These are phyloP conservation scores for Promerops cafer DNA, from an alignment of 2,113 vertebrate species.

Conservation along the genomic window DNA sequence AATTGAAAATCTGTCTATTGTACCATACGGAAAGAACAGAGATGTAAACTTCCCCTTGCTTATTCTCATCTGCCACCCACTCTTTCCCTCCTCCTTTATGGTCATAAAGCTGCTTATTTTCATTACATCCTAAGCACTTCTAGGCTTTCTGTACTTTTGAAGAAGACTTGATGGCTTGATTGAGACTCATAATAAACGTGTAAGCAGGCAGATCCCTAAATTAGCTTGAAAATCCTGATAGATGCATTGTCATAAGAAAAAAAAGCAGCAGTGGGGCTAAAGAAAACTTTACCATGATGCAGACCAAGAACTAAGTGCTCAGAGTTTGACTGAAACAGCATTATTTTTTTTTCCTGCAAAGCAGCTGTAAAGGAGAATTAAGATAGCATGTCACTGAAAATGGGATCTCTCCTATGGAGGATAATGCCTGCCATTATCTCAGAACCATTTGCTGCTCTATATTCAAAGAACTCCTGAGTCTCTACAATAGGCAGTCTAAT, in stretches of 20 bases:
- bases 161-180: not conserved
- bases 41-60: not conserved
- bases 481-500: constrained; percentile 34
- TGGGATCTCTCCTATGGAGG: not conserved
- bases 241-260: not conserved
- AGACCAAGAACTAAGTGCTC: not conserved
- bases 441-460: constrained; percentile 26
- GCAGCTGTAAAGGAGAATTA: constrained; percentile 53
- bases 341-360: not conserved
- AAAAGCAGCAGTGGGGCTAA: not conserved
- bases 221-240: not conserved
- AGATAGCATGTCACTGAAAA: constrained; percentile 27
- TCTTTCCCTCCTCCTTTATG: not conserved
- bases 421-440: constrained; percentile 29
- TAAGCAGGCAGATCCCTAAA: not conserved
- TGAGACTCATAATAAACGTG: not conserved
- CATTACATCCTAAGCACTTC: not conserved
- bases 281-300: not conserved
- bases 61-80: not conserved
- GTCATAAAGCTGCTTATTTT: not conserved
- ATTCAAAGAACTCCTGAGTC: constrained; percentile 13
- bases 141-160: not conserved
- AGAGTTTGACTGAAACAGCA: not conserved
- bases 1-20: not conserved
- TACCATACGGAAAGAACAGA: not conserved